Evolutionary conservation across 2,888 invertebrate species (phyloP), one percentile per base, ranked within the genome.

Genomic region (Willowsia nigromaculata): DNA sequence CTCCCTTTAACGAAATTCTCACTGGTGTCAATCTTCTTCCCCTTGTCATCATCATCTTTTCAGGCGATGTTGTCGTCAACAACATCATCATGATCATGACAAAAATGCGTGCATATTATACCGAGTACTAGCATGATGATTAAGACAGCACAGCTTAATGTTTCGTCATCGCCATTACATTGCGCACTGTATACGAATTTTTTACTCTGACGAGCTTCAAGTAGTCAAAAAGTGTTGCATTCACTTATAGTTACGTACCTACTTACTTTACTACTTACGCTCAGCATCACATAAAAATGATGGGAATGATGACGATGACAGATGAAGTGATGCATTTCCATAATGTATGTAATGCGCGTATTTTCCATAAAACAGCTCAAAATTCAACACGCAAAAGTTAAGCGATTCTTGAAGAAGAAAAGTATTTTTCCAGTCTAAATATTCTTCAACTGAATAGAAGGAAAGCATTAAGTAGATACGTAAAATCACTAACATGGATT

Each of bases 11-110:
- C 59, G 25, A 59, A 81, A 62, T 81, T 62, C 81, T 81, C 86
- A 53, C 87, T 87, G 15, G 30, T 76, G 88, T 88, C 88, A 88
- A 88, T 88, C 88, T 88, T 88, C 76, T 76, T 78, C 74, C 88
- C 88, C 82, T 62, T 83, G 76, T 82, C 88, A 82, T 40, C 88
- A 59, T 74, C 82, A 82, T 88, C 56, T n/a, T 82, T 56, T 43
- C 22, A 22, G 65, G 53, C 65, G 30, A 76, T 43, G 25, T 85
- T 62, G 37, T 85, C 85, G 76, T 76, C 43, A 84, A 53, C 83
- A 84, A 53, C 83, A 68, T 50, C 53, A 71, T 85, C 78, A 15
- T 80, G 80, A 68, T 86, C 80, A 68, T 50, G 53, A 53, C 27
- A 53, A 62, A 40, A 15, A 27, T 11, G 13, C 43, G 25, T 59